A percentile compares a stretch with the other conserved stretches of the same genome.
Evolutionary conservation across 35 echinoderm and acorn worm species (phyloP).

Genomic region (Amphiura filiformis): DNA sequence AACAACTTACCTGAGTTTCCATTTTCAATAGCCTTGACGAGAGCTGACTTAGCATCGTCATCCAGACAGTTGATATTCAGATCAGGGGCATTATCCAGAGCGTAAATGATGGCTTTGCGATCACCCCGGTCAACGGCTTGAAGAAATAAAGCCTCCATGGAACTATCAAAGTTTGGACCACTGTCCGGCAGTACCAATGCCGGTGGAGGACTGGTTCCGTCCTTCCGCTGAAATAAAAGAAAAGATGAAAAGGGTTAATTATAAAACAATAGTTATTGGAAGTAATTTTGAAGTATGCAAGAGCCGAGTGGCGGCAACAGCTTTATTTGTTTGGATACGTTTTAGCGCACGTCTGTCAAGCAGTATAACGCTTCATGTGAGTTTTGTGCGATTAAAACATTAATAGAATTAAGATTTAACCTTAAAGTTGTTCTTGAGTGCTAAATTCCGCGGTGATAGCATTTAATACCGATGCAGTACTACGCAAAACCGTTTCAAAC

Average conservation of each 20-base stretch:
- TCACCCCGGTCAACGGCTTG: slow-evolving; percentile 84
- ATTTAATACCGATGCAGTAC: no score
- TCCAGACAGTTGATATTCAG: slow-evolving; percentile 88
- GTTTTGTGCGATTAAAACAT: no score
- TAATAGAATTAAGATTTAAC: no score
- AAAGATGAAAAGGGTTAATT: not conserved
- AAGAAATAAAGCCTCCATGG: slow-evolving; percentile 81
- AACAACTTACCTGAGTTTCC: slow-evolving; percentile 78
- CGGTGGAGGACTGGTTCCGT: not conserved
- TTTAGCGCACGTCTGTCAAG: no score
- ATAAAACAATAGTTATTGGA: no score
- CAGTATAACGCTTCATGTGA: no score
- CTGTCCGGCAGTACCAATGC: not conserved
- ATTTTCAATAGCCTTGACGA: slow-evolving; percentile 92
- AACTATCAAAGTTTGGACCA: not conserved
- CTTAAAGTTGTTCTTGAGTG: no score
- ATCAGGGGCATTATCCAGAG: slow-evolving; percentile 85
- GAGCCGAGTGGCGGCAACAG: no score
- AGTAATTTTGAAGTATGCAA: no score
- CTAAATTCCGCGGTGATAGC: no score
- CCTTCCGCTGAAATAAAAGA: not conserved
- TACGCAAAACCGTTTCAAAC: no score
- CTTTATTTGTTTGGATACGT: no score
- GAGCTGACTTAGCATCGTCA: slow-evolving; percentile 63
- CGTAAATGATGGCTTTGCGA: slow-evolving; percentile 91